Evolutionary conservation across 2,113 vertebrate species (phyloP).

Genomic region (Xiphorhynchus elegans): DNA sequence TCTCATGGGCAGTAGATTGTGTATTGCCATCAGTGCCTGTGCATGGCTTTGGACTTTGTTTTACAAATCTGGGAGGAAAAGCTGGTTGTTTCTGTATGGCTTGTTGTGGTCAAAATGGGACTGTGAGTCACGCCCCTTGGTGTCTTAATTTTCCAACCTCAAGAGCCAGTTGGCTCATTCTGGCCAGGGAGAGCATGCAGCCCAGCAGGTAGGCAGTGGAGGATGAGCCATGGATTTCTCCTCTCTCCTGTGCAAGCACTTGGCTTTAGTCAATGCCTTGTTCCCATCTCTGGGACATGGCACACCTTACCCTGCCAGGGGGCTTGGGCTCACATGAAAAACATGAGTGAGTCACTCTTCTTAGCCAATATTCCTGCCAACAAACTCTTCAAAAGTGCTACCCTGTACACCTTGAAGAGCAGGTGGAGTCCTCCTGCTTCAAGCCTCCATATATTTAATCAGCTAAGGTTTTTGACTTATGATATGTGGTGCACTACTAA

Average conservation of each 20-base stretch:
- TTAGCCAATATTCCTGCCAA: background rate
- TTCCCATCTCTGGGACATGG: background rate
- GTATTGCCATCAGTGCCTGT: background rate
- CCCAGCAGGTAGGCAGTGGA: background rate
- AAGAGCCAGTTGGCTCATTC: background rate
- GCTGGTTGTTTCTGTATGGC: background rate
- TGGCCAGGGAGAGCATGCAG: background rate
- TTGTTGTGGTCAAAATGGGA: background rate
- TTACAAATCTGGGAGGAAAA: background rate
- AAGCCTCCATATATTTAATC: background rate
- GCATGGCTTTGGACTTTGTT: background rate
- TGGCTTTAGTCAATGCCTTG: background rate
- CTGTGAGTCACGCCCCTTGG: background rate
- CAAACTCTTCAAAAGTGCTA: background rate
- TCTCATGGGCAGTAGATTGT: background rate
- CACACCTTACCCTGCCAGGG: background rate
- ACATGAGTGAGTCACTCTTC: background rate
- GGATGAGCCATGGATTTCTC: background rate
- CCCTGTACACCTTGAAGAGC: background rate
- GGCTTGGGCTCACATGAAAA: background rate
- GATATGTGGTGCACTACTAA: background rate
- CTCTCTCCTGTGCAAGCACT: background rate
- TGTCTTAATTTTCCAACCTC: conserved; percentile 32
- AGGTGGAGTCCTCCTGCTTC: background rate
- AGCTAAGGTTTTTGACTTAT: background rate